A percentile compares a stretch with the other conserved stretches of the same genome.
phyloP scores from a whole-genome alignment of 2,888 invertebrate genomes.

The Phorcus lineatus region DNA sequence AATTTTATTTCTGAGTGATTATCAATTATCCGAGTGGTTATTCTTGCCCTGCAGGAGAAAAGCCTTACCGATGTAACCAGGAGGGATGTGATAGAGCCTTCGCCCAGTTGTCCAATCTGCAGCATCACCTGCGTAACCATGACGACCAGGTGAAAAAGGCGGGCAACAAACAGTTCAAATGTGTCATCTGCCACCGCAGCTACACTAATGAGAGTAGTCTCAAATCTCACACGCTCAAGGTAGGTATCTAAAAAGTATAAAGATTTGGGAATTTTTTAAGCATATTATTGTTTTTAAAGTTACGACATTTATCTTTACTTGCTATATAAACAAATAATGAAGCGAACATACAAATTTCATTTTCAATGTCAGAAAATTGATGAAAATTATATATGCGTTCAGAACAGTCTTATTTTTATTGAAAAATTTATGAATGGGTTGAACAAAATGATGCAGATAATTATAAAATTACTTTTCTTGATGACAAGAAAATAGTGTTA shows the following conservation, averaged over 20 bases:
- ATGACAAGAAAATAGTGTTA: too few relatives aligned
- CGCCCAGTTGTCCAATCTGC: constrained; percentile 96
- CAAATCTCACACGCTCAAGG: constrained; percentile 97
- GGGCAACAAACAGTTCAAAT: constrained; percentile 87
- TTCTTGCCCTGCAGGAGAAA: constrained; percentile 83
- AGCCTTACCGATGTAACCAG: constrained; percentile 95
- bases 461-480: too few relatives aligned
- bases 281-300: too few relatives aligned
- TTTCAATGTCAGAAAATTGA: too few relatives aligned
- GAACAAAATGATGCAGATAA: too few relatives aligned
- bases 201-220: constrained; percentile 97
- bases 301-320: too few relatives aligned
- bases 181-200: constrained; percentile 96
- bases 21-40: not conserved
- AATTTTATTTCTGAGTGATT: not conserved
- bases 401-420: too few relatives aligned
- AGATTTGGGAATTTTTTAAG: too few relatives aligned
- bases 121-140: constrained; percentile 96
- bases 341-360: too few relatives aligned
- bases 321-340: too few relatives aligned
- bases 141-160: constrained; percentile 93
- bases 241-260: constrained; percentile 74
- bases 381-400: too few relatives aligned
- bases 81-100: constrained; percentile 97
- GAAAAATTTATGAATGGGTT: too few relatives aligned